Percentiles rank a stretch among this genome's conserved stretches.
phyloP scores from a whole-genome alignment of 2,888 invertebrate genomes.

The Trypoxylon attenuatum region DNA sequence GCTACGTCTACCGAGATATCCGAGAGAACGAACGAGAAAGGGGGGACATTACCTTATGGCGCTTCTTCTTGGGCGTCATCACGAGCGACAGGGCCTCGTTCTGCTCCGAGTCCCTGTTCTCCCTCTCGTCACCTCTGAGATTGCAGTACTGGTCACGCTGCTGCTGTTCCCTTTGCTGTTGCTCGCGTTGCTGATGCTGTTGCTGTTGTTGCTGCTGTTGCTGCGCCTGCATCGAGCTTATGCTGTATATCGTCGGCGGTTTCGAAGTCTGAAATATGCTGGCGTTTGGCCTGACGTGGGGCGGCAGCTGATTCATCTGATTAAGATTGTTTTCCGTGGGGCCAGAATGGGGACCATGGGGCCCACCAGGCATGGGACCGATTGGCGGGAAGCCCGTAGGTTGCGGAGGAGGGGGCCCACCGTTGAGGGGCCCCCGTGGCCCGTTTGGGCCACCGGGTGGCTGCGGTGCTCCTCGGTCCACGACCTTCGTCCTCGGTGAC shows the following conservation, averaged over 20 bases:
- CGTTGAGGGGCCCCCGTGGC: slow-evolving; percentile 72
- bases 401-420: slow-evolving; percentile 73
- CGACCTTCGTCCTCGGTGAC: slow-evolving; percentile 86
- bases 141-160: slow-evolving; percentile 69
- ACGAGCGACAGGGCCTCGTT: slow-evolving; percentile 96
- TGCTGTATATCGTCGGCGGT: slow-evolving; percentile 79
- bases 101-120: slow-evolving; percentile 84
- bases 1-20: too few relatives aligned
- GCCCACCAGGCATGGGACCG: slow-evolving; percentile 74
- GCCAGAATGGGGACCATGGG: slow-evolving; percentile 70
- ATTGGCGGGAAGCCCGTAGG: slow-evolving; percentile 78
- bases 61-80: slow-evolving; percentile 95
- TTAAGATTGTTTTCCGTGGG: slow-evolving; percentile 77
- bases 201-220: slow-evolving; percentile 76
- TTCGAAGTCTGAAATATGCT: slow-evolving; percentile 91
- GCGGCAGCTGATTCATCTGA: slow-evolving; percentile 77
- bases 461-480: slow-evolving; percentile 79
- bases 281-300: slow-evolving; percentile 81
- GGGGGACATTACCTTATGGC: slow-evolving; percentile 87
- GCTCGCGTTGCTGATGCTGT: slow-evolving; percentile 70
- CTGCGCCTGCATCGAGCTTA: slow-evolving; percentile 74
- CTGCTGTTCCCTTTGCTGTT: slow-evolving; percentile 69
- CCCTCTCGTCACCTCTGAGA: slow-evolving; percentile 68
- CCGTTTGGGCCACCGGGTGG: slow-evolving; percentile 74
- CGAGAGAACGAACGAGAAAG: too few relatives aligned